phyloP scores from a whole-genome alignment of 37 sponge, comb jelly and placozoan genomes.

The Spongilla lacustris region DNA sequence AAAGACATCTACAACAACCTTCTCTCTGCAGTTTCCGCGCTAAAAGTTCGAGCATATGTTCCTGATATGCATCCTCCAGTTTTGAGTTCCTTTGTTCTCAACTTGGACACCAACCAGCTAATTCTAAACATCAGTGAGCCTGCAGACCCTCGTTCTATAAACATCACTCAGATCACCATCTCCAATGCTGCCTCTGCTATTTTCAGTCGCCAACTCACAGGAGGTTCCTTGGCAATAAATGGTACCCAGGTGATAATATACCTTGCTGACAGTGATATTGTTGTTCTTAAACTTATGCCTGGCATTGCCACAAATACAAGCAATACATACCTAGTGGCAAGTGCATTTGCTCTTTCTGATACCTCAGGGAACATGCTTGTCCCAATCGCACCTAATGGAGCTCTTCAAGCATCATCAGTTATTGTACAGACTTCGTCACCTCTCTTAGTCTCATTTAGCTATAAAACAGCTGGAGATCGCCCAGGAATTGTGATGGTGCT shows the following conservation, averaged over 20 bases:
- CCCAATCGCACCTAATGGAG: slow-evolving; percentile 53
- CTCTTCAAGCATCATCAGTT: slow-evolving; percentile 39
- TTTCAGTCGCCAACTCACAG: slow-evolving; percentile 70
- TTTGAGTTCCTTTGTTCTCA: slow-evolving; percentile 51
- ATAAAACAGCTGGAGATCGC: slow-evolving; percentile 71
- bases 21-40: slow-evolving; percentile 47
- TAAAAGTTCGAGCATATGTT: slow-evolving; percentile 48
- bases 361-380: slow-evolving; percentile 60
- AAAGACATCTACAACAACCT: slow-evolving; percentile 72
- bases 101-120: slow-evolving; percentile 59
- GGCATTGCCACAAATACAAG: slow-evolving; percentile 44
- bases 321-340: slow-evolving; percentile 62
- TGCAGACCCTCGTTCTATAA: slow-evolving; percentile 43
- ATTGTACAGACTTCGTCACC: slow-evolving; percentile 53
- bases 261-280: slow-evolving; percentile 64
- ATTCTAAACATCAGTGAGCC: slow-evolving; percentile 76
- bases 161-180: slow-evolving; percentile 62
- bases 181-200: slow-evolving; percentile 47
- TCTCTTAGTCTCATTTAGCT: slow-evolving; percentile 52
- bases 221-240: slow-evolving; percentile 37
- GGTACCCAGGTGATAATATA: slow-evolving; percentile 31
- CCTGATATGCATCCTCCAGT: slow-evolving; percentile 64
- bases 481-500: slow-evolving; percentile 69
- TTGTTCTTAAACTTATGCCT: slow-evolving; percentile 51
- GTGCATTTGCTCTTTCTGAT: slow-evolving; percentile 61